phyloP scores from a whole-genome alignment of 2,888 invertebrate genomes.

The Phalangium opilio region DNA sequence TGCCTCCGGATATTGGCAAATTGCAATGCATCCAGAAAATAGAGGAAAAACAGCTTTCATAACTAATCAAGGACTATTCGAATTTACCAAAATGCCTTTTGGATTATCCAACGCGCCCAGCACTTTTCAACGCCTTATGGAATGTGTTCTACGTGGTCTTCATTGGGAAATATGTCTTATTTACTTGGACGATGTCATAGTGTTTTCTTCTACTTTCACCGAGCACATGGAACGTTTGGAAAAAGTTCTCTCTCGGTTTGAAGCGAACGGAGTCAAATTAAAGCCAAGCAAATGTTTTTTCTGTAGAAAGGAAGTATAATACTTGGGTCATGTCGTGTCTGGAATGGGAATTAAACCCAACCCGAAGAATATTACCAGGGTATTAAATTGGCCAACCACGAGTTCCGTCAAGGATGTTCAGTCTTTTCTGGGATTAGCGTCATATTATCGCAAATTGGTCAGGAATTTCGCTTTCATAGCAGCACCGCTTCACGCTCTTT shows the following conservation, averaged over 20 bases:
- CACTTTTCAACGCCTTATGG: slow-evolving; percentile 22
- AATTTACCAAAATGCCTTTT: slow-evolving; percentile 24
- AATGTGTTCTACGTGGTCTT: slow-evolving; percentile 14
- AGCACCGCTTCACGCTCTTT: slow-evolving; percentile 6
- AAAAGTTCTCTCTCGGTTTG: slow-evolving; percentile 15
- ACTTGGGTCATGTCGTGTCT: slow-evolving; percentile 10
- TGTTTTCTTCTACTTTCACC: slow-evolving; percentile 16
- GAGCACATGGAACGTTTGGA: slow-evolving; percentile 13
- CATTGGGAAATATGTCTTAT: slow-evolving; percentile 17
- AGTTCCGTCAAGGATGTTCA: no score
- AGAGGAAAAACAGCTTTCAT: neutral
- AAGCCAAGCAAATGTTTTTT: slow-evolving; percentile 20
- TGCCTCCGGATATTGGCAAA: slow-evolving; percentile 1
- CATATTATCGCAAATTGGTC: slow-evolving; percentile 7
- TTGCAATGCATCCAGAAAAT: neutral
- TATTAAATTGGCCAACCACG: no score
- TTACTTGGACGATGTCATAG: slow-evolving; percentile 22
- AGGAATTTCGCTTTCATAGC: slow-evolving; percentile 2
- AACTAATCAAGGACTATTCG: slow-evolving; percentile 16
- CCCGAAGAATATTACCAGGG: slow-evolving; percentile 4
- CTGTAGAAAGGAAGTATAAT: slow-evolving; percentile 6
- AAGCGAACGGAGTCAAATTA: slow-evolving; percentile 16
- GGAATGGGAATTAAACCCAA: slow-evolving; percentile 5
- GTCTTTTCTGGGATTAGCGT: neutral
- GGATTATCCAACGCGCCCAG: slow-evolving; percentile 21